Evolutionary conservation across 2,113 vertebrate genomes (phyloP).

Genomic region (Protobothrops flavoviridis): DNA sequence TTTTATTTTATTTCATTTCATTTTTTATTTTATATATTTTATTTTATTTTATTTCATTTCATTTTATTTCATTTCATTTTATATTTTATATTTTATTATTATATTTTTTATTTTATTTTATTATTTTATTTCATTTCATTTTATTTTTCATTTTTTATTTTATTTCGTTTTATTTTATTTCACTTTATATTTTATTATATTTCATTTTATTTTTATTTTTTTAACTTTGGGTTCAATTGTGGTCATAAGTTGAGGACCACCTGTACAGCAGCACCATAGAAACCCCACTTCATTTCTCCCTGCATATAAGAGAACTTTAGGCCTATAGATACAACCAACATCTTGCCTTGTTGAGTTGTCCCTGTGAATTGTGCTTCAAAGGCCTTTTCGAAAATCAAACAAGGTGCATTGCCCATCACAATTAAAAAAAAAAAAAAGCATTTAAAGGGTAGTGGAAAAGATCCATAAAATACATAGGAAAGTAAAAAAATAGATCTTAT

Average conservation of each 20-base stretch:
- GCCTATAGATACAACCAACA: neutral
- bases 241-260: neutral
- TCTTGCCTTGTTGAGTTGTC: neutral
- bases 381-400: neutral
- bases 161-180: too few relatives aligned
- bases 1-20: too few relatives aligned
- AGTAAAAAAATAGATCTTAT: neutral
- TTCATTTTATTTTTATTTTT: too few relatives aligned
- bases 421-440: neutral
- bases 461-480: neutral
- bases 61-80: too few relatives aligned
- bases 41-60: too few relatives aligned
- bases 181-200: too few relatives aligned
- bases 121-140: too few relatives aligned
- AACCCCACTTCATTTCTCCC: neutral
- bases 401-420: neutral
- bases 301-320: neutral
- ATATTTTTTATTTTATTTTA: too few relatives aligned
- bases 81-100: too few relatives aligned
- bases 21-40: too few relatives aligned
- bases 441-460: neutral
- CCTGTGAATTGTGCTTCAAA: neutral
- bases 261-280: neutral
- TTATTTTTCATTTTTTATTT: too few relatives aligned
- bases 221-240: too few relatives aligned